Evolutionary conservation across 2,888 invertebrate genomes (phyloP), one percentile per base, ranked within the genome.

Genomic region (Epinotia nisella): DNA sequence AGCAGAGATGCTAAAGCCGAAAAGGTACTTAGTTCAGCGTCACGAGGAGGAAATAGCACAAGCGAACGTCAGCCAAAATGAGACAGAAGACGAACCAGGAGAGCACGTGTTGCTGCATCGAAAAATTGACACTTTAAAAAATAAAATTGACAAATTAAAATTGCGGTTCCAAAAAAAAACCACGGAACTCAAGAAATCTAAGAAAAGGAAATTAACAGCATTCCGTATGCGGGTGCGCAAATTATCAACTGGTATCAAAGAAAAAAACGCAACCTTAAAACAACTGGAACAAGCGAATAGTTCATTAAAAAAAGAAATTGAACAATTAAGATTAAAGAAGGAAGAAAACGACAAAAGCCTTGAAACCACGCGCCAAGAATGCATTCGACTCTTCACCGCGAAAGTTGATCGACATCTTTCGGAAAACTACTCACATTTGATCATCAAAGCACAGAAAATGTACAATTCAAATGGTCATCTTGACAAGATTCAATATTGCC

Each of bases 401-500:
- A 35, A 3, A 17, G 24, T 35, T 59, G 29, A 59, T 35, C 29
- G 9, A 35, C 19, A 59, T 5, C 35, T 59, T n/a, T 15, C 35
- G 15, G 24, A 35, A 35, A 35, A 5, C 5, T 35, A 59, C 29
- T 29, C 35, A 15, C 15, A 29, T 59, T 59, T 59, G 17, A 35
- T 35, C 35, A 35, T 35, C 21, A 35, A 59, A 29, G 35, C 29
- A 35, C 29, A 9, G 2, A 15, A 67, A 56, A 13, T 67, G 56
- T 56, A 56, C 29, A 55, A 67, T 41, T 67, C 58, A 58, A 17
- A 21, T 41, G 35, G 21, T 24, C 21, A 51, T 58, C 56, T 29
- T 67, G 67, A 67, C 13, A 67, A 67, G 35, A 58, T 39, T n/a
- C 41, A 67, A 67, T 39, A 58, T 67, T 67, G 67, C 45, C 67